Conservation (phyloP, 2,113 vertebrate genomes). For the Semicossyphus pulcher region DNA sequence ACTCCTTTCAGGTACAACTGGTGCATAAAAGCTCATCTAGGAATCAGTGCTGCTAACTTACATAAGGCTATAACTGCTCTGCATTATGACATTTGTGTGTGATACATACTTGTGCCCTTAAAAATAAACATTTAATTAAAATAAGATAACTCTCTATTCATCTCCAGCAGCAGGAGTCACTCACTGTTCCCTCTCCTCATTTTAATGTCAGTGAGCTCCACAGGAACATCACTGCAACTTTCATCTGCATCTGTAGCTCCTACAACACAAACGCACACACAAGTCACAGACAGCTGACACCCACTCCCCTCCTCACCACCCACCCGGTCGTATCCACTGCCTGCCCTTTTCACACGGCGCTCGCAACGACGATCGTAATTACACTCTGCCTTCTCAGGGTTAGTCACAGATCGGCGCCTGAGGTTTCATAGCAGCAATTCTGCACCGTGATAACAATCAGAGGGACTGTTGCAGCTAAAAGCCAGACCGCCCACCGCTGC, state of each 20-base stretch:
- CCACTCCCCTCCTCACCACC: neutral
- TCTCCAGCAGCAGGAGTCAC: neutral
- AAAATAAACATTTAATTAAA: neutral
- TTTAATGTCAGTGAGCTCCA: conserved; percentile 21
- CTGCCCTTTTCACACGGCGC: conserved; percentile 30
- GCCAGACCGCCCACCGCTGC: neutral
- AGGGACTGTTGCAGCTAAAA: neutral
- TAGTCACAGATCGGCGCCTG: conserved; percentile 48
- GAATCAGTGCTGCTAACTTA: no score
- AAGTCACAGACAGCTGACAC: conserved; percentile 43
- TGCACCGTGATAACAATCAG: conserved; percentile 17
- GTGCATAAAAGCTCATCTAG: no score
- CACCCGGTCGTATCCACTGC: conserved; percentile 1
- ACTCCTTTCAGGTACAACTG: no score
- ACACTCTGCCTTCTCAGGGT: conserved; percentile 43
- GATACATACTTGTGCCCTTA: neutral
- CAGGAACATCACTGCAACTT: conserved; percentile 2
- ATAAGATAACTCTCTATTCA: neutral
- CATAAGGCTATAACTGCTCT: neutral
- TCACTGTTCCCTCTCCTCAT: neutral
- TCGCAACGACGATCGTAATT: conserved; percentile 22
- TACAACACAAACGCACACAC: neutral
- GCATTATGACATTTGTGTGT: neutral
- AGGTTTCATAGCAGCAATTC: conserved; percentile 5
- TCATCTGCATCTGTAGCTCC: conserved; percentile 7